Base-by-base conservation (phyloP, 2,113 vertebrate species). In the Polypterus bichir region DNA sequence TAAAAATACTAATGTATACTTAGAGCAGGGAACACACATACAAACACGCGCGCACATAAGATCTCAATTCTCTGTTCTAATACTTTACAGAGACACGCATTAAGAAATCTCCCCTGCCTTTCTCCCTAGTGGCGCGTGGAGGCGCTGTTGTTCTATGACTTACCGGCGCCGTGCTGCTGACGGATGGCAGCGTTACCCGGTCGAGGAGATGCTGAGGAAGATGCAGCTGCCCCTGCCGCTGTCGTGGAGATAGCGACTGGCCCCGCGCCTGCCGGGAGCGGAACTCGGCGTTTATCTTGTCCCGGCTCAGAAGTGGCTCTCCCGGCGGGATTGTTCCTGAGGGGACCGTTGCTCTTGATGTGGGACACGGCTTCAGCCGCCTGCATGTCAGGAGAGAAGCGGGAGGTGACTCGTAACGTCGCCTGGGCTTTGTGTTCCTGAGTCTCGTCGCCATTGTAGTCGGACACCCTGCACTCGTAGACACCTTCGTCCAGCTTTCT, bases 391-490 rank as follows among this genome's bases (percentile, higher is more conserved):
- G 82, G 81, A 6, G 77, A 61, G 53, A 88, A 88, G 60, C 83
- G 86, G 0, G 85, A 72, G 1, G 80, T 76, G 67, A 97, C 85
- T 3, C 82, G 86, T 69, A 97, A 81, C 8, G 79, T 74, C 57
- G 91, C 93, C 71, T 89, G 91, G 61, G 90, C 92, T 62, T 82
- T 86, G 77, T 92, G 90, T 65, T 93, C 89, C 81, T 86, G 89
- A 68, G 86, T 89, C 76, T 94, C 88, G 59, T 89, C 91, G 52
- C 88, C 91, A 79, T 89, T 83, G 83, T 90, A 87, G 83, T 92
- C 91, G 46, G 89, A 85, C 78, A 97, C 93, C 6, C 92, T 88
- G 76, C 93, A 97, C 79, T 97, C 90, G 47, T 97, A 97, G 59
- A 92, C 79, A 5, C 93, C 93, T 74, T 92, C 89, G 7, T 97